Base-by-base conservation (phyloP, 2,888 invertebrate genomes). In the Atrina japonica region DNA sequence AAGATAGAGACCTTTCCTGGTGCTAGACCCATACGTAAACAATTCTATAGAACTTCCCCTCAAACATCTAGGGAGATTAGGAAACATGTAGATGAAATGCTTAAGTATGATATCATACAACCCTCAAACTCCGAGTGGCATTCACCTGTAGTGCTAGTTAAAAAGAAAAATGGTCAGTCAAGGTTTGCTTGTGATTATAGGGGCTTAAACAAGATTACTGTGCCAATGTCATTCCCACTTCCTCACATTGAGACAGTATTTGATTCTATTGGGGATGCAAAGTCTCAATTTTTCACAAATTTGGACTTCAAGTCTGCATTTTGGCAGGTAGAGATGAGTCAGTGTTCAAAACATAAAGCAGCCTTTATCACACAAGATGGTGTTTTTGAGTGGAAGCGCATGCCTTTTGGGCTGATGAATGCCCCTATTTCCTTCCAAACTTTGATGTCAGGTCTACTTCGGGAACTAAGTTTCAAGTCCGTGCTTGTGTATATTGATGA, bases 131-230 rank as follows among this genome's bases (percentile, higher is more conserved):
- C 60, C 18, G 47, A 47, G 9, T 60, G 60, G 60, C 9, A n/a
- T n/a, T 47, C 47, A 16, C 60, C 60, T 43, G 60, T 60, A n/a
- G 60, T 60, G 7, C 21, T 60, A 23, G 72, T 75, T 0, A 73
- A 70, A 52, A 80, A 79, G 66, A 65, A 65, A 47, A 69, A 72
- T 56, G 63, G 61, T 45, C 50, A 68, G n/a, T 75, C 55, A 47
- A 41, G 77, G 55, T 71, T 77, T 63, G 76, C 74, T n/a, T 58
- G 70, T 7, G 73, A 78, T 60, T 78, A 72, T 58, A 60, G 73
- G n/a, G n/a, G 6, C 11, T 35, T 35, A 35, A 70, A 50, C 29
- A 76, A 70, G 63, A 55, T 72, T 9, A 74, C 56, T 25, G 71
- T 66, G 55, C 73, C 76, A 35, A 68, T 72, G 27, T 52, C 70